Evolutionary conservation across 2,888 invertebrate species (phyloP).

Genomic region (Spicauda simplicius): DNA sequence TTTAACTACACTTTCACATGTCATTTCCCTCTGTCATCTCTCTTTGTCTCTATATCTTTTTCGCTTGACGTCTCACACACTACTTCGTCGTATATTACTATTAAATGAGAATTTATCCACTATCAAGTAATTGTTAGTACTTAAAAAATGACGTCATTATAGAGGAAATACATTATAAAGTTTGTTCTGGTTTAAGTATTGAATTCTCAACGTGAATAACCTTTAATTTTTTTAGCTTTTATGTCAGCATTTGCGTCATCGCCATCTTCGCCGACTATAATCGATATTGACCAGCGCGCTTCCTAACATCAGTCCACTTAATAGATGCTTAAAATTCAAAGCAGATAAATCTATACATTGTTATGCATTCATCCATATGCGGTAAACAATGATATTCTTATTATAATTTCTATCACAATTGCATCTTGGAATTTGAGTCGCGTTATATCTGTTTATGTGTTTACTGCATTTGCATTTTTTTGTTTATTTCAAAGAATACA

Average conservation of each 20-base stretch:
- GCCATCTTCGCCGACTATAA: neutral
- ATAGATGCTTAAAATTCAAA: conserved; percentile 16
- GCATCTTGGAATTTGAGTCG: neutral
- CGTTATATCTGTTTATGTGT: neutral
- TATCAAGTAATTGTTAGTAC: neutral
- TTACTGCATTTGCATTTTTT: neutral
- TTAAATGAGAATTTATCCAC: neutral
- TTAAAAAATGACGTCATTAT: neutral
- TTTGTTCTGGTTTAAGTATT: conserved; percentile 3
- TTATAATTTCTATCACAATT: neutral
- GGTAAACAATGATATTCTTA: neutral
- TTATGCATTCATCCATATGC: neutral
- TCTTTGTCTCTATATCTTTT: neutral
- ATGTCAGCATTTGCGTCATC: conserved; percentile 18
- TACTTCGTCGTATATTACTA: neutral
- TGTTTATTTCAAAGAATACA: neutral
- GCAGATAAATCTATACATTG: neutral
- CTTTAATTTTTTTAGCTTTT: neutral
- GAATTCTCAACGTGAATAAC: neutral
- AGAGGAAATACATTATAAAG: neutral
- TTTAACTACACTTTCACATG: conserved; percentile 29
- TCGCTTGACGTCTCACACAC: neutral
- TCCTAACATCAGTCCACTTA: neutral
- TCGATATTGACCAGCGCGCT: neutral
- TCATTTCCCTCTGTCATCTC: conserved; percentile 3